phyloP scores from a whole-genome alignment of 2,888 invertebrate species.

The Orchestes rusci region DNA sequence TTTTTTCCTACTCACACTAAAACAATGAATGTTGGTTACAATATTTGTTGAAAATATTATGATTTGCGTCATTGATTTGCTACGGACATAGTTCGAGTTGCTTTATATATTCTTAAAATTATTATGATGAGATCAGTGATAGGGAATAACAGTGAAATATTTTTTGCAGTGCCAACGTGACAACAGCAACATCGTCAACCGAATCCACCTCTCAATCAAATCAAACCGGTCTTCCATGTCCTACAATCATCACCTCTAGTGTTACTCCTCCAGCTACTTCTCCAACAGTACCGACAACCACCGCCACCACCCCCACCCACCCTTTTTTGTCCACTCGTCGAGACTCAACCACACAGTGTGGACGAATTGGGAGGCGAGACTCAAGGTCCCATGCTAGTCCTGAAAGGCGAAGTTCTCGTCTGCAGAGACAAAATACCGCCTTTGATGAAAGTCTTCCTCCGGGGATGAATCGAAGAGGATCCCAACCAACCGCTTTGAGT shows the following conservation, averaged over 20 bases:
- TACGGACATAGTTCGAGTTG: too few relatives aligned
- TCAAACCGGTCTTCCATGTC: constrained; percentile 36
- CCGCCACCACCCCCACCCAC: constrained; percentile 47
- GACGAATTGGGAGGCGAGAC: constrained; percentile 56
- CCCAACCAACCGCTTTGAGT: constrained; percentile 73
- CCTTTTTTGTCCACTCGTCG: constrained; percentile 53
- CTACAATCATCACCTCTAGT: constrained; percentile 76
- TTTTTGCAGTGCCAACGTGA: constrained; percentile 20
- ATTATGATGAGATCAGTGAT: too few relatives aligned
- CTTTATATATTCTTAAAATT: too few relatives aligned
- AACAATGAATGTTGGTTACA: too few relatives aligned
- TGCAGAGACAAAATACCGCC: constrained; percentile 82
- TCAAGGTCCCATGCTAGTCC: constrained; percentile 44
- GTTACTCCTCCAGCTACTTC: constrained; percentile 79
- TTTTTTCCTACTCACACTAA: too few relatives aligned
- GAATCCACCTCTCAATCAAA: constrained; percentile 41
- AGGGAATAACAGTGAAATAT: background rate
- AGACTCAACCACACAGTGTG: constrained; percentile 82
- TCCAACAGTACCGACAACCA: constrained; percentile 54
- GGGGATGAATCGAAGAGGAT: constrained; percentile 61
- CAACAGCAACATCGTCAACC: constrained; percentile 43
- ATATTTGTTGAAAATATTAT: too few relatives aligned
- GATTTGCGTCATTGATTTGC: too few relatives aligned
- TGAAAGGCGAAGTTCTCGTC: constrained; percentile 40
- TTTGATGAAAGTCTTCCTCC: constrained; percentile 81